Percentiles rank a stretch among this genome's conserved stretches.
Evolutionary conservation across 2,113 vertebrate genomes (phyloP).

Genomic region (Sphyrna mokarran): DNA sequence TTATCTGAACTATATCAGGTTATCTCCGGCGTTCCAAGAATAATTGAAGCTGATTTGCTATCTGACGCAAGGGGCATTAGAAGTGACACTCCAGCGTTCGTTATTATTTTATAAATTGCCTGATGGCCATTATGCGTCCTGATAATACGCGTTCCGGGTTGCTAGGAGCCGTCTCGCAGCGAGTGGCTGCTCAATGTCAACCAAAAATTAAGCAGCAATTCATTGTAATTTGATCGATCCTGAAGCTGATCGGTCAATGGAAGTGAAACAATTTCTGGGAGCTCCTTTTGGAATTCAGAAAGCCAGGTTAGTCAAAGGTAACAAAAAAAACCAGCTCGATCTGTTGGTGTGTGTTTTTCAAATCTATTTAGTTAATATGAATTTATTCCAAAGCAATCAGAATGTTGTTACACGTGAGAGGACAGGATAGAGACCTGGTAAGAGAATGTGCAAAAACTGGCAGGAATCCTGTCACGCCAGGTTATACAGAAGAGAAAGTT

Average conservation of each 20-base stretch:
- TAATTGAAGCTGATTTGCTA: neutral
- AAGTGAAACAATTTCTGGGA: conserved; percentile 44
- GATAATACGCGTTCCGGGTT: neutral
- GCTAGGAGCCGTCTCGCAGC: neutral
- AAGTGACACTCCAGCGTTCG: neutral
- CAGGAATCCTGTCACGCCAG: neutral
- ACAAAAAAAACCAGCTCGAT: neutral
- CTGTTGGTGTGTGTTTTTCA: neutral
- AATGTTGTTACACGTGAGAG: neutral
- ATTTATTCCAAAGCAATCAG: neutral
- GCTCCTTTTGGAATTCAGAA: conserved; percentile 48
- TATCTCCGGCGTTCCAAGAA: neutral
- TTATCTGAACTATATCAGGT: neutral
- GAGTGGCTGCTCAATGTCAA: neutral
- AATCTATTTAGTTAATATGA: neutral
- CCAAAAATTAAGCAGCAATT: neutral
- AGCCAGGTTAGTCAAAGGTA: conserved; percentile 45
- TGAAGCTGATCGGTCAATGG: conserved; percentile 35
- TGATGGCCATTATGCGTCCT: neutral
- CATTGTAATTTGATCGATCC: neutral
- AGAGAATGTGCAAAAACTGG: neutral
- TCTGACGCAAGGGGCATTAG: neutral
- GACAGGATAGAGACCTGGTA: neutral
- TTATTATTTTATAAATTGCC: conserved; percentile 17
- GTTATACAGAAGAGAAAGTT: neutral